A percentile compares a stretch with the other conserved stretches of the same genome.
phyloP scores from a whole-genome alignment of 1,140 invertebrate genomes.

The Heterodera carotae region DNA sequence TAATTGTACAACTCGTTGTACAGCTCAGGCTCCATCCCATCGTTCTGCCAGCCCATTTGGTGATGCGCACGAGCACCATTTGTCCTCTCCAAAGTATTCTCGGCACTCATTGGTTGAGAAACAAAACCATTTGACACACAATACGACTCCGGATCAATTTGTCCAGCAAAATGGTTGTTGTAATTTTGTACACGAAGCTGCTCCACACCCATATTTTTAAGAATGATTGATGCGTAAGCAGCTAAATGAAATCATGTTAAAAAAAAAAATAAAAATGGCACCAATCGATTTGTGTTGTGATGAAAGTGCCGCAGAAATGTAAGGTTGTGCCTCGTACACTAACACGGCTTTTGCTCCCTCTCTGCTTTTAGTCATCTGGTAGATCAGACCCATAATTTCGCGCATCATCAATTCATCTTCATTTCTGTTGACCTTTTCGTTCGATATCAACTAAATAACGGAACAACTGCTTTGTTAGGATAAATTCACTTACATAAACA shows the following conservation, averaged over 20 bases:
- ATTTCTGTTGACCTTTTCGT: slow-evolving; percentile 47
- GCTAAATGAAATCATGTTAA: slow-evolving; percentile 33
- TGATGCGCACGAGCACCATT: slow-evolving; percentile 2
- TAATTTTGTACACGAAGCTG: slow-evolving; percentile 24
- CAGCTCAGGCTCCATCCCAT: slow-evolving; percentile 54
- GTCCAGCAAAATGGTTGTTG: slow-evolving; percentile 10
- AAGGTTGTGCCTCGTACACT: slow-evolving; percentile 41
- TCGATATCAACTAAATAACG: slow-evolving; percentile 45
- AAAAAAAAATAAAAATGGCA: slow-evolving; percentile 19
- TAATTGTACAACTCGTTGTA: slow-evolving; percentile 56
- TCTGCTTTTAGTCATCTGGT: slow-evolving; percentile 53
- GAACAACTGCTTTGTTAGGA: not conserved
- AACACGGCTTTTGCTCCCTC: slow-evolving; percentile 49
- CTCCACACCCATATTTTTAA: slow-evolving; percentile 52
- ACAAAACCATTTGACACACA: not conserved
- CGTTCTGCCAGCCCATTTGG: slow-evolving; percentile 51
- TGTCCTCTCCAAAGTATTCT: slow-evolving; percentile 46
- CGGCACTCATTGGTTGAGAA: slow-evolving; percentile 20
- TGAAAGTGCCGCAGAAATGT: slow-evolving; percentile 40
- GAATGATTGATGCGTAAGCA: slow-evolving; percentile 53
- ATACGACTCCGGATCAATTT: not conserved
- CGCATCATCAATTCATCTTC: slow-evolving; percentile 53
- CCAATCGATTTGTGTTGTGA: slow-evolving; percentile 51
- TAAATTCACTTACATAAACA: slow-evolving; percentile 36
- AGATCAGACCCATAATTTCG: slow-evolving; percentile 51